phyloP scores from a whole-genome alignment of 1,140 invertebrate genomes.

The Drepana arcuata region DNA sequence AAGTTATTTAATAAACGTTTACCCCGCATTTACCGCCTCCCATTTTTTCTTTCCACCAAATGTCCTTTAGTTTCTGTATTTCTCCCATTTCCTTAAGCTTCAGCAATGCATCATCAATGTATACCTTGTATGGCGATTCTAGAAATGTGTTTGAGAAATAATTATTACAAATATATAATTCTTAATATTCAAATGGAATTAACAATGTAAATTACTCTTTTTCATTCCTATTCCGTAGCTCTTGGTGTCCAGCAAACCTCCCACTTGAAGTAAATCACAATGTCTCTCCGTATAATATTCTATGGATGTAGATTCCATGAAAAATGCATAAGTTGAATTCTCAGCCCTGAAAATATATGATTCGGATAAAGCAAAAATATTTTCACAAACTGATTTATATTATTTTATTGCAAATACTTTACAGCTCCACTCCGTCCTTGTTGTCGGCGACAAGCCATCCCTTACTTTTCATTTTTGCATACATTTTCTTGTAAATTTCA shows the following conservation, averaged over 20 bases:
- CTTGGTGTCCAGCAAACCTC: constrained; percentile 83
- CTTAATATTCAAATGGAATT: background rate
- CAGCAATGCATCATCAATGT: constrained; percentile 82
- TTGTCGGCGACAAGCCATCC: constrained; percentile 78
- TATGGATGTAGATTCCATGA: constrained; percentile 89
- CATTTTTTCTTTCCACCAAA: constrained; percentile 87
- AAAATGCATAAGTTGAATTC: constrained; percentile 81
- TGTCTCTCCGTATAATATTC: constrained; percentile 84
- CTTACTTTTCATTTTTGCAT: constrained; percentile 77
- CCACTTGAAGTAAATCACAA: constrained; percentile 84
- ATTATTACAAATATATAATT: background rate
- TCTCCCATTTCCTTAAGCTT: constrained; percentile 85
- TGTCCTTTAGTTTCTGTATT: constrained; percentile 83
- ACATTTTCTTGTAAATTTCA: constrained; percentile 83
- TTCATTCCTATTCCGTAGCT: constrained; percentile 85
- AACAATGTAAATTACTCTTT: constrained; percentile 28
- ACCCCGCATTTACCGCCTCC: constrained; percentile 73
- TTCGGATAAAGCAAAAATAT: constrained; percentile 1
- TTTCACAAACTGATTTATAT: background rate
- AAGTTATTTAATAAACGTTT: constrained; percentile 14
- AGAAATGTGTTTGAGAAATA: constrained; percentile 7
- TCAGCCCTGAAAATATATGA: constrained; percentile 34
- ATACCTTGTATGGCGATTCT: constrained; percentile 81
- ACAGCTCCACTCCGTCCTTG: constrained; percentile 78
- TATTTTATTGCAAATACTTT: constrained; percentile 29